phyloP scores from a whole-genome alignment of 2,797 vertebrate species.

The Malacoraja senta region DNA sequence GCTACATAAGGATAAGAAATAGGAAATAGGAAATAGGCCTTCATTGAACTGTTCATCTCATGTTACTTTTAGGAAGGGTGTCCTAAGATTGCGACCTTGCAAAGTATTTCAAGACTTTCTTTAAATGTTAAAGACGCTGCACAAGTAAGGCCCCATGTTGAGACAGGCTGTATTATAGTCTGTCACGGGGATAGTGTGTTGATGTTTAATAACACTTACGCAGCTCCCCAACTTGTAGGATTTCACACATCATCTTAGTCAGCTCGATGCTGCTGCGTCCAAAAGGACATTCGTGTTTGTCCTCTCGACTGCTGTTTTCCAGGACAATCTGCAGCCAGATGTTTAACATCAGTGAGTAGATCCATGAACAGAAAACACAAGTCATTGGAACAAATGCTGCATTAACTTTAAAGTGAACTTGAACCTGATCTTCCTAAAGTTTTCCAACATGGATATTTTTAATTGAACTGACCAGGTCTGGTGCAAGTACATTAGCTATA shows the following conservation, averaged over 20 bases:
- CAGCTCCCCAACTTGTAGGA: constrained; percentile 90
- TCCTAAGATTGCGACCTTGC: not conserved
- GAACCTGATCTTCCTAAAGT: not conserved
- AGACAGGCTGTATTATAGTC: not conserved
- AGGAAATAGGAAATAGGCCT: not conserved
- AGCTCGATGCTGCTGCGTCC: constrained; percentile 94
- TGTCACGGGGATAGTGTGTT: not conserved
- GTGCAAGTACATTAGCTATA: no score
- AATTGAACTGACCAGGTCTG: not conserved
- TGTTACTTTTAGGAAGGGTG: not conserved
- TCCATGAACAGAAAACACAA: not conserved
- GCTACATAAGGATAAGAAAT: no score
- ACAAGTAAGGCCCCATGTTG: not conserved
- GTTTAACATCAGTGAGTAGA: not conserved
- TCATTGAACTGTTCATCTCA: no score
- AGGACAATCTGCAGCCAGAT: constrained; percentile 63
- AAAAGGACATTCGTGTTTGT: constrained; percentile 94
- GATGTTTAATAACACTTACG: constrained; percentile 66
- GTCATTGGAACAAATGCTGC: not conserved
- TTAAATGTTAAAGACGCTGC: not conserved
- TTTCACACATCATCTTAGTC: constrained; percentile 90
- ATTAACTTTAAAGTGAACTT: not conserved
- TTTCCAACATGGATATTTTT: not conserved
- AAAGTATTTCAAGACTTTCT: not conserved
- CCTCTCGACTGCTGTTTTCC: constrained; percentile 94